Base-by-base conservation (phyloP, 2,888 invertebrate genomes). In the Lordiphosa andalusiaca region DNA sequence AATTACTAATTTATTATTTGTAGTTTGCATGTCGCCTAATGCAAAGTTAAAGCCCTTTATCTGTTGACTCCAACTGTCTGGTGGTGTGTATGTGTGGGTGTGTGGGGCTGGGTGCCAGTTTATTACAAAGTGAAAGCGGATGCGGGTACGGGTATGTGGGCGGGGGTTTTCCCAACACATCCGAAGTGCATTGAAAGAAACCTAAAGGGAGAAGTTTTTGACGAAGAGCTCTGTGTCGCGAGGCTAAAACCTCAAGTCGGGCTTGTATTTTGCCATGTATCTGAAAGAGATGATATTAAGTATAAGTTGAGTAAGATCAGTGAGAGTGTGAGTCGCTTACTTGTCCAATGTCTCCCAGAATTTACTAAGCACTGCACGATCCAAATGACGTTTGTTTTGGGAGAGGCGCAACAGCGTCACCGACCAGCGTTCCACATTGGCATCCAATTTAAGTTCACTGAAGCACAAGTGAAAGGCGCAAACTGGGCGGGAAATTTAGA, bases 321-420 rank as follows among this genome's bases (percentile, higher is more conserved):
- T n/a, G 0, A 1, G 68, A 60, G 9, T 9, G 9, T 66, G 19
- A 21, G 16, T 7, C 51, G 48, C 92, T 89, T 91, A 98, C 96
- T 94, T 96, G 90, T 99, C 99, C 39, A 99, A 91, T 69, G 94
- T 94, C 90, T 98, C 98, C 99, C 99, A 99, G 90, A 99, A 98
- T 73, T 94, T 94, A 92, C 98, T 96, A 52, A 99, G 91, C 30
- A 95, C 95, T 42, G 99, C 99, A 84, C 98, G 92, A 91, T 99
- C 99, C 85, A 99, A 93, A 92, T 99, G 99, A 51, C 99, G 92
- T 90, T 98, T 98, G 51, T 95, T 95, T 86, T 96, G 93, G 61
- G 98, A 98, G 42, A 99, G 91, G 88, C 96, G 94, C 68, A 99
- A 93, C 21, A 98, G 95, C 39, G 95, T 95, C 6, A 99, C 99